Evolutionary conservation across 2,888 invertebrate genomes (phyloP).

Genomic region (Drosophila mimica): DNA sequence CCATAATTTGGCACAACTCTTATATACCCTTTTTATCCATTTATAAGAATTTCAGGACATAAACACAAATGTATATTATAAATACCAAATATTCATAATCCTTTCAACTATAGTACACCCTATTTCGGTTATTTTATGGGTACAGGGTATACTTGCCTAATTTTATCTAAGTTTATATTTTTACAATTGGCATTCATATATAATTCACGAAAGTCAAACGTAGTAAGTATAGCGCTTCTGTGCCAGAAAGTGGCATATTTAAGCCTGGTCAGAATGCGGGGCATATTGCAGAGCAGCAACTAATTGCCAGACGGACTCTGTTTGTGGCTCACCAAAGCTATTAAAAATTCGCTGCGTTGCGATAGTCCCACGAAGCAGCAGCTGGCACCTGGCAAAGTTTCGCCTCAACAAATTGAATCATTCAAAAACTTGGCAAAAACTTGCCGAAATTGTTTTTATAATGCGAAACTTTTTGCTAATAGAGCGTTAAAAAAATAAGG

Average conservation of each 20-base stretch:
- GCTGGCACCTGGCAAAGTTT: conserved; percentile 65
- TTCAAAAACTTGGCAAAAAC: conserved; percentile 67
- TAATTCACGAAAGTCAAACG: conserved; percentile 30
- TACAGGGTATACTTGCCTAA: conserved; percentile 11
- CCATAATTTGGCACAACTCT: background rate
- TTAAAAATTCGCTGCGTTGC: conserved; percentile 32
- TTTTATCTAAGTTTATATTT: conserved; percentile 3
- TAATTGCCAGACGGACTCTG: conserved; percentile 53
- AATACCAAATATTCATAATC: background rate
- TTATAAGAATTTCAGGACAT: background rate
- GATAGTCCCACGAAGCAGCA: conserved; percentile 36
- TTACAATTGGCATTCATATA: conserved; percentile 15
- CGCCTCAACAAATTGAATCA: conserved; percentile 67
- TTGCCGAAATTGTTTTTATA: conserved; percentile 73
- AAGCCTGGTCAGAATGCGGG: conserved; percentile 6
- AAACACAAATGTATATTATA: background rate
- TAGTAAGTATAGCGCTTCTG: background rate
- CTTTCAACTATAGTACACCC: background rate
- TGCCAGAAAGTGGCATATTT: conserved; percentile 27
- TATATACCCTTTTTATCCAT: background rate
- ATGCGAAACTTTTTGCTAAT: conserved; percentile 66
- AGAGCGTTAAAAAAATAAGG: conserved; percentile 33
- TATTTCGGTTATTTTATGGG: background rate
- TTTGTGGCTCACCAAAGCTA: conserved; percentile 52
- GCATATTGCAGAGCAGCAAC: conserved; percentile 31